Evolutionary conservation across 2,888 invertebrate species (phyloP), one percentile per base, ranked within the genome.

Genomic region (Cremastinae sp.): DNA sequence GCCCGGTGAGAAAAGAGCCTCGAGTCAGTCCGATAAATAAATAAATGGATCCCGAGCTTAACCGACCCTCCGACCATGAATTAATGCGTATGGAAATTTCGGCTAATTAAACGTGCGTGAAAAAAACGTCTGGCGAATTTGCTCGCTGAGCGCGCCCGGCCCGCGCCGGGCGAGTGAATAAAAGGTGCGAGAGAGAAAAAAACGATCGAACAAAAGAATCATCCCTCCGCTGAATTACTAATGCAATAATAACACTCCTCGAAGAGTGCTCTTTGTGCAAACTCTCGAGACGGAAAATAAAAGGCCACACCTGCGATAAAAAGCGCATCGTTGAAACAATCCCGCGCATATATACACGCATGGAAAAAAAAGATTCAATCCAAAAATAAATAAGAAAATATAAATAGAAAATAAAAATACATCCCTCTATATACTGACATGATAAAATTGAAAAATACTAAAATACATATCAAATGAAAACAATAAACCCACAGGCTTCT

Each of bases 31-130:
- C 28, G 28, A 28, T 28, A 28, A 28, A 28, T 28, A 28, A 5
- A 28, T 28, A 53, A 28, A 53, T 53, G 22, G 28, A 18, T 14
- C 20, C 10, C 14, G 16, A 38, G 7, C 1, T 14, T 28, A 53
- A 28, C 12, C 12, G 53, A 4, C 7, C 5, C 9, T 12, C 20
- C 9, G 4, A 20, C 5, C 41, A 43, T 10, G 41, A 43, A 58
- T 41, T 58, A 58, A 58, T 58, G 58, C 41, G 58, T 58, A 58
- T 58, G 58, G 18, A 58, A 58, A 58, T 58, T 20, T 38, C 41
- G 16, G 41, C 41, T 58, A 43, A 58, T 58, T 58, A 58, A 58
- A 58, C 41, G 41, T 41, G 12, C 16, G 53, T 41, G 41, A 41
- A 20, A 41, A n/a, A 41, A 41, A 58, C 56, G 58, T 58, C 20